These are phyloP conservation scores for Eupsittula cactorum DNA, from an alignment of 2,113 vertebrate species.

Conservation along the genomic window DNA sequence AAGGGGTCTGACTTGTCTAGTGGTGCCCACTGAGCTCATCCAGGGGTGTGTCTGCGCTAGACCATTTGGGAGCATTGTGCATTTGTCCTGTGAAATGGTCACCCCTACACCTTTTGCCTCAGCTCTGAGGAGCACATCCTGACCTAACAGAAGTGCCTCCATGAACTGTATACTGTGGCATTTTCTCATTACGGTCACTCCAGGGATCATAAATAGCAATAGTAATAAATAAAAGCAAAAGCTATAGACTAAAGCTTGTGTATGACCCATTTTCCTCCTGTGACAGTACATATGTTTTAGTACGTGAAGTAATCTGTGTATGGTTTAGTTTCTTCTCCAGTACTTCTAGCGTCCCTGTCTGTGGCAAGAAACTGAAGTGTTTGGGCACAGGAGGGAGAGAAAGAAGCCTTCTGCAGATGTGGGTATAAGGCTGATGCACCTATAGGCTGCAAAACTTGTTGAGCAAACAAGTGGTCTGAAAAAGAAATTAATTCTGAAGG, in stretches of 20 bases:
- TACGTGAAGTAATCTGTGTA: not conserved
- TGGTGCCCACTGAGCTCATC: not conserved
- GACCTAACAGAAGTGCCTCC: not conserved
- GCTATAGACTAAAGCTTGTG: not conserved
- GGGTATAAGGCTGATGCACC: not conserved
- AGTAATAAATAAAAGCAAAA: not conserved
- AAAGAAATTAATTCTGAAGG: not conserved
- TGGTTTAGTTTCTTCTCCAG: not conserved
- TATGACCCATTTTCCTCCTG: not conserved
- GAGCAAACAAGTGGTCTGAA: not conserved
- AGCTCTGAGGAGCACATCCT: not conserved
- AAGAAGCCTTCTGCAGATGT: not conserved
- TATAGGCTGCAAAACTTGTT: not conserved
- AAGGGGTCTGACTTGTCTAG: not conserved
- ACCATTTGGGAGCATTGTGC: not conserved
- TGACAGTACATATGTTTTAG: rapidly evolving
- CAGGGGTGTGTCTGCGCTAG: not conserved
- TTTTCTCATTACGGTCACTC: not conserved
- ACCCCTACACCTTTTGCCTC: not conserved
- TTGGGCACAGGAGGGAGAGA: not conserved
- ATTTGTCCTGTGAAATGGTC: not conserved
- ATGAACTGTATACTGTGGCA: rapidly evolving
- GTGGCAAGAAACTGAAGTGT: not conserved
- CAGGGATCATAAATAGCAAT: not conserved
- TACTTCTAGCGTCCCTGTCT: not conserved